These are phyloP conservation scores for Sapayoa aenigma DNA, from an alignment of 2,113 vertebrate genomes.

Conservation along the genomic window DNA sequence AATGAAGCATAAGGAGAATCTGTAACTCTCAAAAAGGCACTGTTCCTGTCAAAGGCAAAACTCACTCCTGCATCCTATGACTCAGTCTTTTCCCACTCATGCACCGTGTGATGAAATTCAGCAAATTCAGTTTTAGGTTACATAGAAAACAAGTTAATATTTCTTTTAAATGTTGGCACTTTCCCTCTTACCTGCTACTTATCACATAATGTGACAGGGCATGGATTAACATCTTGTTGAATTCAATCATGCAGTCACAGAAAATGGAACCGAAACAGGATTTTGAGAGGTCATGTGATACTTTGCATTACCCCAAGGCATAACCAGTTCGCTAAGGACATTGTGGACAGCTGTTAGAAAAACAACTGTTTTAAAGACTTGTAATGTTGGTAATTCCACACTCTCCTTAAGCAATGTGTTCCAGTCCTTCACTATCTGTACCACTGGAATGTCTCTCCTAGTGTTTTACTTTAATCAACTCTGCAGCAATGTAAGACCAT, in stretches of 20 bases:
- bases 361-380: not conserved
- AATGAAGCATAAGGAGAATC: not conserved
- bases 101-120: not conserved
- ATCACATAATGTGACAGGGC: not conserved
- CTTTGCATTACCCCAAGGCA: not conserved
- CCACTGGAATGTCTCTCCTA: not conserved
- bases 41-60: not conserved
- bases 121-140: conserved; percentile 7
- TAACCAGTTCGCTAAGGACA: not conserved
- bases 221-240: conserved; percentile 16
- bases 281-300: not conserved
- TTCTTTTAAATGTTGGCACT: not conserved
- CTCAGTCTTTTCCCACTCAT: not conserved
- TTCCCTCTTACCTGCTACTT: not conserved
- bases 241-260: not conserved
- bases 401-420: not conserved
- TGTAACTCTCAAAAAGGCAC: not conserved
- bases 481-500: not conserved
- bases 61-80: not conserved
- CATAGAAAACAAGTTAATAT: not conserved
- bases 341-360: not conserved
- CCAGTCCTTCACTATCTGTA: not conserved
- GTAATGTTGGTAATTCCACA: not conserved
- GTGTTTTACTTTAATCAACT: not conserved
- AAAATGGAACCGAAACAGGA: not conserved